Conservation (phyloP, 2,113 vertebrate genomes). For the Lethenteron reissneri region DNA sequence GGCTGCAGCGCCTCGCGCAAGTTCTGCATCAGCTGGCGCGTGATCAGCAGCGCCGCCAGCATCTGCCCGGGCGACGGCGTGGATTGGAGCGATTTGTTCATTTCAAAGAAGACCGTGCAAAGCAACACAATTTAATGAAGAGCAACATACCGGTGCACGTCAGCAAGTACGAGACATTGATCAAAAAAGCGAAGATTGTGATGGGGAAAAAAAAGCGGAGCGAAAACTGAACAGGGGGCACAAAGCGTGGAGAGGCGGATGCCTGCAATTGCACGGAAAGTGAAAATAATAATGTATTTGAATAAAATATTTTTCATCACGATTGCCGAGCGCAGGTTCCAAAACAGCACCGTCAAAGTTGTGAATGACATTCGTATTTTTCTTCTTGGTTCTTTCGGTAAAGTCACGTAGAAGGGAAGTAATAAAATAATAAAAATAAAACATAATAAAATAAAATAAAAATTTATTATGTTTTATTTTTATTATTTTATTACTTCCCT, state of each 20-base stretch:
- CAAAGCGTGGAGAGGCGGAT: background rate
- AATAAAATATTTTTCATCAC: background rate
- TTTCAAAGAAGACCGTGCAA: background rate
- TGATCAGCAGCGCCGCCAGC: conserved; percentile 84
- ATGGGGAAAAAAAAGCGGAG: background rate
- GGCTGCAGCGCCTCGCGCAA: conserved; percentile 77
- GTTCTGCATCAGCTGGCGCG: conserved; percentile 83
- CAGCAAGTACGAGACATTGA: too few relatives aligned
- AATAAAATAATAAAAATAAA: too few relatives aligned
- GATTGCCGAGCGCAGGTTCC: background rate
- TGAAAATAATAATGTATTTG: background rate
- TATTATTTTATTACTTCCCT: too few relatives aligned
- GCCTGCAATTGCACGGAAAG: background rate
- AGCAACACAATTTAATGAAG: too few relatives aligned
- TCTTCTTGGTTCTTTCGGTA: too few relatives aligned
- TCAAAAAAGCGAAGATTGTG: background rate
- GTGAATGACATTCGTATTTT: too few relatives aligned
- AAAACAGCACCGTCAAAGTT: background rate
- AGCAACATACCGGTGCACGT: too few relatives aligned
- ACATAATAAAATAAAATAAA: too few relatives aligned
- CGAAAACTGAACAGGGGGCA: background rate
- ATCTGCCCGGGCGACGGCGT: conserved; percentile 27
- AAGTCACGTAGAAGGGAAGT: too few relatives aligned
- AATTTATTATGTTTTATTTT: too few relatives aligned
- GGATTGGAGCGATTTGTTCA: background rate